A percentile compares a stretch with the other conserved stretches of the same genome.
Evolutionary conservation across 2,113 vertebrate genomes (phyloP).

Genomic region (Condylura cristata): DNA sequence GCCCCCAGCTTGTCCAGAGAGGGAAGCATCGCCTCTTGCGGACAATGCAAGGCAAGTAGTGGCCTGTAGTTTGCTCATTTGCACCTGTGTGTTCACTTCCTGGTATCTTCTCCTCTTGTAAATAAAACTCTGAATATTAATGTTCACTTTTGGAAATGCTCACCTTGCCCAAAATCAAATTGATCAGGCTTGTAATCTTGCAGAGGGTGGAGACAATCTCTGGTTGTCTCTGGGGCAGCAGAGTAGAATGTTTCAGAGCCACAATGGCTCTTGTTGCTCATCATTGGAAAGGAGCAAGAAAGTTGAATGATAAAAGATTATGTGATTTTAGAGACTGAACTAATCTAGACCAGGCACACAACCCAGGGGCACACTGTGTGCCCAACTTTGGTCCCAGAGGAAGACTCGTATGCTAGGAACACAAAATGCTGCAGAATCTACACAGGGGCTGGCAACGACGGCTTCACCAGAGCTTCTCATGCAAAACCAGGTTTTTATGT

Average conservation of each 20-base stretch:
- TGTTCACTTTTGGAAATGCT: neutral
- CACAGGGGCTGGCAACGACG: slow-evolving; percentile 22
- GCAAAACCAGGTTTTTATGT: slow-evolving; percentile 73
- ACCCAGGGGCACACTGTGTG: fast-evolving
- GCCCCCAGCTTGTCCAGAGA: neutral
- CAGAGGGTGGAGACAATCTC: too few species aligned
- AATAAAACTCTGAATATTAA: neutral
- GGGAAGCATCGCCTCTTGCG: neutral
- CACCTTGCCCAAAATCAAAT: neutral
- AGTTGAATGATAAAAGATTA: neutral
- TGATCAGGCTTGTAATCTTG: neutral
- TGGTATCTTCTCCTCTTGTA: neutral
- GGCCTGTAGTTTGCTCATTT: neutral
- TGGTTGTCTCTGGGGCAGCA: neutral
- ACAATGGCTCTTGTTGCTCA: neutral
- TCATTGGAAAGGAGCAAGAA: neutral
- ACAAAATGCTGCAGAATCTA: neutral
- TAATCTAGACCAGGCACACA: neutral
- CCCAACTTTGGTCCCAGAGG: neutral
- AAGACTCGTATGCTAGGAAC: neutral
- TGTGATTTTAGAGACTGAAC: neutral
- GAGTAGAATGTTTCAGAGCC: neutral
- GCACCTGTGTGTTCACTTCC: neutral
- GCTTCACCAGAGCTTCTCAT: slow-evolving; percentile 69
- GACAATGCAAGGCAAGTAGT: neutral